Evolutionary conservation across 2,888 invertebrate genomes (phyloP).

Genomic region (Spisula subtruncata): DNA sequence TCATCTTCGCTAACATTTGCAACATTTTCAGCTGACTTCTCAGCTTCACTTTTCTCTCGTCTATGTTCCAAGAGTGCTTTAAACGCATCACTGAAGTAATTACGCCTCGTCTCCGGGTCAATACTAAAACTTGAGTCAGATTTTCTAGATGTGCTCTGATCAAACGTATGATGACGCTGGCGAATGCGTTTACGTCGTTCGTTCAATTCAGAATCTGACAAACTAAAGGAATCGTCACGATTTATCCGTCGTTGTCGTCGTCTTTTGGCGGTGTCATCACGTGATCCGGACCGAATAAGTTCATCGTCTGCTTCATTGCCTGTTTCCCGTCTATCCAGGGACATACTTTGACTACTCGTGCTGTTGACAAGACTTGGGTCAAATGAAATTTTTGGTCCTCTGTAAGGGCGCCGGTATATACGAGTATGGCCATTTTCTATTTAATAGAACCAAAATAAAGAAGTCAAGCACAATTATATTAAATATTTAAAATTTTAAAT

Average conservation of each 20-base stretch:
- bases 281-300: not conserved
- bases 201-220: slow-evolving; percentile 69
- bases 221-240: slow-evolving; percentile 62
- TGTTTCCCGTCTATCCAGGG: slow-evolving; percentile 53
- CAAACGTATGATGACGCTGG: slow-evolving; percentile 28
- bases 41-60: not conserved
- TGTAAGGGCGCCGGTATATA: slow-evolving; percentile 62
- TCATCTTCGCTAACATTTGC: not conserved
- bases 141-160: not conserved
- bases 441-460: not conserved
- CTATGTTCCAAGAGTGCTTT: not conserved
- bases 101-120: slow-evolving; percentile 2
- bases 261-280: not conserved
- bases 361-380: slow-evolving; percentile 70
- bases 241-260: slow-evolving; percentile 48
- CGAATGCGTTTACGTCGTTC: slow-evolving; percentile 43
- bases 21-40: not conserved
- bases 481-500: too few relatives aligned
- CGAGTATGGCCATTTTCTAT: slow-evolving; percentile 63
- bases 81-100: slow-evolving; percentile 7
- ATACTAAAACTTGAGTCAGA: slow-evolving; percentile 4
- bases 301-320: slow-evolving; percentile 69
- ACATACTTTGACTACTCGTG: slow-evolving; percentile 57
- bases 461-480: too few relatives aligned
- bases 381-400: slow-evolving; percentile 61